These are phyloP conservation scores for Acanthochromis polyacanthus DNA, from an alignment of 2,113 vertebrate species.

Conservation along the genomic window DNA sequence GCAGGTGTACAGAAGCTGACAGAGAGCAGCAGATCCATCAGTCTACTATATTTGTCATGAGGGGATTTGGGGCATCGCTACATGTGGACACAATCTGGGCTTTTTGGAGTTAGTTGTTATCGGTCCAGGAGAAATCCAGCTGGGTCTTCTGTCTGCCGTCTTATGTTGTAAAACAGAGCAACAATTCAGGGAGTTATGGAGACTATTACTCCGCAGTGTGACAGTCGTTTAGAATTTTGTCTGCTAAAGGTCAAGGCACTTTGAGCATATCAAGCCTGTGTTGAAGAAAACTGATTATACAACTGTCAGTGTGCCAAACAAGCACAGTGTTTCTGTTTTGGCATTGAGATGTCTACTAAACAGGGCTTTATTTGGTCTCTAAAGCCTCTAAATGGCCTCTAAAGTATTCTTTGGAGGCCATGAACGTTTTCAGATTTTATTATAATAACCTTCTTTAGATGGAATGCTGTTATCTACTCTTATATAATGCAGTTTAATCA, in stretches of 20 bases:
- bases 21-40: slow-evolving; percentile 15
- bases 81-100: slow-evolving; percentile 10
- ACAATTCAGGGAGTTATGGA: neutral
- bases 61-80: slow-evolving; percentile 17
- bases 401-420: no score
- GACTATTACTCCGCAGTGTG: slow-evolving; percentile 12
- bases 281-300: neutral
- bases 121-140: slow-evolving; percentile 16
- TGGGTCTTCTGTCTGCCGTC: neutral
- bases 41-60: slow-evolving; percentile 19
- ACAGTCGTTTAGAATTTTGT: slow-evolving; percentile 23
- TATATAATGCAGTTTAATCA: no score
- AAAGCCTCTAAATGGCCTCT: no score
- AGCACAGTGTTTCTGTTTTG: no score
- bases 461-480: no score
- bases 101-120: neutral
- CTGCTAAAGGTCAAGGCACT: neutral
- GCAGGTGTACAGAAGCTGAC: neutral
- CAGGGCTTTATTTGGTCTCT: no score
- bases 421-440: no score
- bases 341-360: no score
- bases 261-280: neutral
- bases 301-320: no score
- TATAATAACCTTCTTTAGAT: no score
- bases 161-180: neutral